These are phyloP conservation scores for Cacoxenus indagator DNA, from an alignment of 2,888 invertebrate genomes.

Conservation along the genomic window DNA sequence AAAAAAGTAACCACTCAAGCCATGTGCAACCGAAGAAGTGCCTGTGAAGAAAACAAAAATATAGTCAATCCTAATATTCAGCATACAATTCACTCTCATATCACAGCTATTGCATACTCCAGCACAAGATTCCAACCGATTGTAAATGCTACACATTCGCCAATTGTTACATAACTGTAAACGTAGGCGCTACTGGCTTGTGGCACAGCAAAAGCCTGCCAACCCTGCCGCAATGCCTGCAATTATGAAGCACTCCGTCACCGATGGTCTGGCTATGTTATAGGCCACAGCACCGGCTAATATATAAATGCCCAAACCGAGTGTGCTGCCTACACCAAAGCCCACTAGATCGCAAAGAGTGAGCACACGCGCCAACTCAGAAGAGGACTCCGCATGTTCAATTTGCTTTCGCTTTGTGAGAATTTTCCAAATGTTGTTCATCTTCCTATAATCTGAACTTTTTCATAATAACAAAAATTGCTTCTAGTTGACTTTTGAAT, in stretches of 20 bases:
- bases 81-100: too few relatives aligned
- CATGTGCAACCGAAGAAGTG: conserved; percentile 83
- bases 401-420: conserved; percentile 5
- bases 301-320: conserved; percentile 96
- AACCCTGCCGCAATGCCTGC: conserved; percentile 94
- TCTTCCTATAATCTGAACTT: background rate
- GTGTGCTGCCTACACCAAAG: conserved; percentile 87
- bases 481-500: background rate
- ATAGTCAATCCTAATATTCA: too few relatives aligned
- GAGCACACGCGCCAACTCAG: conserved; percentile 78
- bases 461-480: background rate
- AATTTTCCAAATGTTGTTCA: background rate
- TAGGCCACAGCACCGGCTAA: conserved; percentile 91
- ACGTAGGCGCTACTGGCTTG: conserved; percentile 90
- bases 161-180: conserved; percentile 86
- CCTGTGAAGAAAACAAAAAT: background rate
- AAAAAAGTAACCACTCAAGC: conserved; percentile 81
- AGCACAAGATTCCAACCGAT: conserved; percentile 89
- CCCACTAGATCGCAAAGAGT: conserved; percentile 88
- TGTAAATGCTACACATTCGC: conserved; percentile 84
- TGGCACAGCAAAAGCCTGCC: conserved; percentile 86
- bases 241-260: conserved; percentile 89
- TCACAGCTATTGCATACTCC: conserved; percentile 87
- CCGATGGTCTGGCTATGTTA: conserved; percentile 90
- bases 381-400: conserved; percentile 25